Percentiles rank a stretch among this genome's conserved stretches.
phyloP scores from a whole-genome alignment of 2,888 invertebrate species.

The Erynnis tages region DNA sequence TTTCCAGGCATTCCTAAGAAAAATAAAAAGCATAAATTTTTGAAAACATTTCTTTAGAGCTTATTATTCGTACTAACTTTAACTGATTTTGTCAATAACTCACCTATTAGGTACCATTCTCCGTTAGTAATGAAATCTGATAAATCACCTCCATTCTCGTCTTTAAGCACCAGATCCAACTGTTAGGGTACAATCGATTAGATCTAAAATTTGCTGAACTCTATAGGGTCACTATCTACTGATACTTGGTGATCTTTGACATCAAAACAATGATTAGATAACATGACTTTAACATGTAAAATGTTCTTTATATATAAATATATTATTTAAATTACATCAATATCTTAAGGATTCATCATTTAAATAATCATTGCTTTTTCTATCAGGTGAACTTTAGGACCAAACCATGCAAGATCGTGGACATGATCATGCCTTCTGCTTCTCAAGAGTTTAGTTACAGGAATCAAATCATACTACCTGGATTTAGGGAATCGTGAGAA shows the following conservation, averaged over 20 bases:
- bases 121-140: conserved; percentile 99
- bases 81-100: conserved; percentile 50
- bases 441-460: conserved; percentile 20
- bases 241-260: not conserved
- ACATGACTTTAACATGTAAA: not conserved
- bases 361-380: conserved; percentile 1
- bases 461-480: conserved; percentile 11
- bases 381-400: not conserved
- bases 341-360: not conserved
- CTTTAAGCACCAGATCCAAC: conserved; percentile 98
- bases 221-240: conserved; percentile 11
- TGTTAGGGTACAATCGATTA: conserved; percentile 68
- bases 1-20: conserved; percentile 93
- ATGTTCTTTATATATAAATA: not conserved
- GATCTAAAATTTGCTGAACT: conserved; percentile 25
- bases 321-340: too few species aligned
- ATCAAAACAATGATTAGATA: conserved; percentile 12
- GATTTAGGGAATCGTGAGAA: conserved; percentile 51
- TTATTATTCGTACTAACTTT: not conserved
- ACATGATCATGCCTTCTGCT: conserved; percentile 26
- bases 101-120: conserved; percentile 99
- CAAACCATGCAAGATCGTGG: conserved; percentile 14
- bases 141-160: conserved; percentile 95
- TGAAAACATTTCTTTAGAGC: not conserved
- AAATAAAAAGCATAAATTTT: too few species aligned